Conservation (phyloP, 2,888 invertebrate species). For the Mythimna vitellina region DNA sequence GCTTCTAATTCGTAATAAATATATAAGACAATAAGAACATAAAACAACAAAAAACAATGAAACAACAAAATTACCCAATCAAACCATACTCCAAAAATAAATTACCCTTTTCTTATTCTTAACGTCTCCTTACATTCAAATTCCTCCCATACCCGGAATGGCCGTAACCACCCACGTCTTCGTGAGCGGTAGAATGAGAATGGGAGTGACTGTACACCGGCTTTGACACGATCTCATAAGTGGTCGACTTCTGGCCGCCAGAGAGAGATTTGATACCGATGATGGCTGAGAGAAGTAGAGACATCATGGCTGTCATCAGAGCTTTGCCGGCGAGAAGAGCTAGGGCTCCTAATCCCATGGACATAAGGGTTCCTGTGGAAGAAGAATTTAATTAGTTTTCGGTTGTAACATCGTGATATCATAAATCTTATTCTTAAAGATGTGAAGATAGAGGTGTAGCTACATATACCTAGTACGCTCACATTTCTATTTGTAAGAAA, state of each 20-base stretch:
- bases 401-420: no score
- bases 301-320: constrained; percentile 95
- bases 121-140: constrained; percentile 78
- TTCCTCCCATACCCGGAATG: constrained; percentile 90
- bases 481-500: no score
- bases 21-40: constrained; percentile 1
- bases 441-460: neutral
- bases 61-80: constrained; percentile 11
- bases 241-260: constrained; percentile 93
- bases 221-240: constrained; percentile 96
- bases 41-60: constrained; percentile 6
- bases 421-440: no score
- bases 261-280: constrained; percentile 94
- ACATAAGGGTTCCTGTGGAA: constrained; percentile 92
- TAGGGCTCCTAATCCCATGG: constrained; percentile 93
- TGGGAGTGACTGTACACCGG: constrained; percentile 93
- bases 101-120: constrained; percentile 5
- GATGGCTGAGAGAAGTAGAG: constrained; percentile 94
- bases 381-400: neutral
- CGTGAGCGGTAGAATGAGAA: constrained; percentile 91
- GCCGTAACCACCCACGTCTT: constrained; percentile 89
- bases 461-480: no score
- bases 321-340: constrained; percentile 96
- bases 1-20: neutral
- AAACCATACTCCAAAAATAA: constrained; percentile 21